These are phyloP conservation scores for Xerus inauris DNA, from an alignment of 2,113 vertebrate species.

Conservation along the genomic window DNA sequence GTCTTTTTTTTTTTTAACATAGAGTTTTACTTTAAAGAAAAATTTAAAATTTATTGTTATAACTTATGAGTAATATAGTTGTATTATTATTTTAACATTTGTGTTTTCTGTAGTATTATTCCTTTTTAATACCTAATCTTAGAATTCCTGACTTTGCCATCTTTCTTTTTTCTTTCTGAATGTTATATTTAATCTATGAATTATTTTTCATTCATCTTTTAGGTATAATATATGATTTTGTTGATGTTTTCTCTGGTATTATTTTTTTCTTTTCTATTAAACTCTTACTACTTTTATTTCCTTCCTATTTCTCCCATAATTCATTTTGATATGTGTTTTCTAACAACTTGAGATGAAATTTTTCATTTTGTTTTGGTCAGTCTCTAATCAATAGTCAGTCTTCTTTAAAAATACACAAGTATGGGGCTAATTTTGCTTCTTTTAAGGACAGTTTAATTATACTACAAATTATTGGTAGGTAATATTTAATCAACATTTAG, in stretches of 20 bases:
- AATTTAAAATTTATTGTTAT: background rate
- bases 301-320: background rate
- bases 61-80: background rate
- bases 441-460: background rate
- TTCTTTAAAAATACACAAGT: background rate
- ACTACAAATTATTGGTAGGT: background rate
- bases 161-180: background rate
- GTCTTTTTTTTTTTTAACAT: background rate
- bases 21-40: background rate
- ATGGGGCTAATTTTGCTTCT: background rate
- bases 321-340: background rate
- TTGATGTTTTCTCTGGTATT: background rate
- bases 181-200: background rate
- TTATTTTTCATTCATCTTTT: background rate
- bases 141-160: background rate
- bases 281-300: background rate
- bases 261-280: background rate
- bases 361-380: background rate
- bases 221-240: background rate
- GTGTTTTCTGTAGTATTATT: background rate
- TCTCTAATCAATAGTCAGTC: background rate
- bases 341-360: background rate
- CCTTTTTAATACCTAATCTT: background rate
- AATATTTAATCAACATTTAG: background rate
- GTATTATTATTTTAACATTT: background rate